A percentile compares a stretch with the other conserved stretches of the same genome.
Evolutionary conservation across 1,140 invertebrate species (phyloP).

Genomic region (Cydia splendana): DNA sequence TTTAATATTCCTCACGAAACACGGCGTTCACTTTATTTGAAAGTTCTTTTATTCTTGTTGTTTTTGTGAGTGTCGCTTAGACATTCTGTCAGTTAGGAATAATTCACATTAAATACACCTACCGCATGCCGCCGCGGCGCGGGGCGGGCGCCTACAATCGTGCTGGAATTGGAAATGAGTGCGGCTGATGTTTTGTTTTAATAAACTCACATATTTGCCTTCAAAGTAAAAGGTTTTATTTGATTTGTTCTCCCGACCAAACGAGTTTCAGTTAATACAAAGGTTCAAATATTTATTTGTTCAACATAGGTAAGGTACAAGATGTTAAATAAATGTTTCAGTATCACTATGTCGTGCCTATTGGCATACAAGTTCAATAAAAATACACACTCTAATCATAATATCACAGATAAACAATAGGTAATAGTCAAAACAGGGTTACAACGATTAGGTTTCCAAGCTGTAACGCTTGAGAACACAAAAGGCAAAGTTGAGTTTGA

Average conservation of each 20-base stretch:
- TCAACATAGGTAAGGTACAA: too few relatives aligned
- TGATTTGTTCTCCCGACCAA: constrained; percentile 65
- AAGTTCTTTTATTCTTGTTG: constrained; percentile 61
- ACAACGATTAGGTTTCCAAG: constrained; percentile 48
- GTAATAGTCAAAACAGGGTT: too few relatives aligned
- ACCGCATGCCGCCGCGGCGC: constrained; percentile 64
- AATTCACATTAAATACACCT: constrained; percentile 77
- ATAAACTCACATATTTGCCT: constrained; percentile 70
- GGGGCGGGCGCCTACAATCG: constrained; percentile 40
- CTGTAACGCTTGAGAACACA: constrained; percentile 36
- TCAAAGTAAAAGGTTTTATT: constrained; percentile 66
- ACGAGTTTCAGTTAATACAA: constrained; percentile 54
- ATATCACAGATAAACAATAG: too few relatives aligned
- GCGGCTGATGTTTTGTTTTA: constrained; percentile 68
- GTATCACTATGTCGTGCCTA: too few relatives aligned
- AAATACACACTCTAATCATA: too few relatives aligned
- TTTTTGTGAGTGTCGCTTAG: constrained; percentile 66
- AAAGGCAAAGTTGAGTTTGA: constrained; percentile 38
- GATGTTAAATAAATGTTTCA: too few relatives aligned
- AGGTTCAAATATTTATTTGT: too few relatives aligned
- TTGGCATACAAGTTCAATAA: too few relatives aligned
- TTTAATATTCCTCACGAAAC: constrained; percentile 70
- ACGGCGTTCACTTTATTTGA: constrained; percentile 60
- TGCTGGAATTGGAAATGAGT: constrained; percentile 69
- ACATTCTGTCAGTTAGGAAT: constrained; percentile 72